These are phyloP conservation scores for Chaenogobius annularis DNA, from an alignment of 2,113 vertebrate genomes.

Conservation along the genomic window DNA sequence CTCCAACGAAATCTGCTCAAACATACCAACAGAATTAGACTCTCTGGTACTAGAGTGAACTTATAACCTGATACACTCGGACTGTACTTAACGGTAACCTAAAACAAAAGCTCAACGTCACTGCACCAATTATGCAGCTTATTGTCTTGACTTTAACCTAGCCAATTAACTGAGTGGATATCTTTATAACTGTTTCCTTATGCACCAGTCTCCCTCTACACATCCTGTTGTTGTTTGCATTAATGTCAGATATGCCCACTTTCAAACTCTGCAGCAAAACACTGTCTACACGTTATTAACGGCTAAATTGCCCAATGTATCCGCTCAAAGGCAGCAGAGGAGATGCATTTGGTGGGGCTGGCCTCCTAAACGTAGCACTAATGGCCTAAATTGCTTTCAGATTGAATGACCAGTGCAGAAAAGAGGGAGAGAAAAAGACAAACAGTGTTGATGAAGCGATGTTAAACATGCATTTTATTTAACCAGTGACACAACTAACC, in stretches of 20 bases:
- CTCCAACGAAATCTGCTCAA: neutral
- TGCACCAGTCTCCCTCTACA: slow-evolving; percentile 47
- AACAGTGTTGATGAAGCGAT: slow-evolving; percentile 43
- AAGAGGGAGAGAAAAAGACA: slow-evolving; percentile 38
- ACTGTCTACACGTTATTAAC: slow-evolving; percentile 47
- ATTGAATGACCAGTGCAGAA: slow-evolving; percentile 44
- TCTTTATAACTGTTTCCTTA: slow-evolving; percentile 61
- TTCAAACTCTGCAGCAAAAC: slow-evolving; percentile 39
- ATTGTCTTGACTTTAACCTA: slow-evolving; percentile 49
- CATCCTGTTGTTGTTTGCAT: slow-evolving; percentile 64
- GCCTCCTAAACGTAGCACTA: slow-evolving; percentile 49
- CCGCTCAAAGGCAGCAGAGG: slow-evolving; percentile 26
- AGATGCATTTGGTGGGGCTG: slow-evolving; percentile 43
- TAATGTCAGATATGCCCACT: slow-evolving; percentile 50
- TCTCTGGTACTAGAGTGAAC: slow-evolving; percentile 17
- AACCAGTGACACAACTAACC: slow-evolving; percentile 15
- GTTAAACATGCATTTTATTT: slow-evolving; percentile 32
- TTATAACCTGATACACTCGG: slow-evolving; percentile 1
- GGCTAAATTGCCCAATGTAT: slow-evolving; percentile 53
- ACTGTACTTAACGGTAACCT: slow-evolving; percentile 38
- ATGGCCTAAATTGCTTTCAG: slow-evolving; percentile 70
- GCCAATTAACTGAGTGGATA: slow-evolving; percentile 54
- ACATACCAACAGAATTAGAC: neutral
- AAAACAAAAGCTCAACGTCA: slow-evolving; percentile 46
- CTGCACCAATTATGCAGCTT: slow-evolving; percentile 51